Percentiles rank a stretch among this genome's conserved stretches.
These are phyloP conservation scores for Halichoeres trimaculatus DNA, from an alignment of 2,113 vertebrate genomes.

Conservation along the genomic window DNA sequence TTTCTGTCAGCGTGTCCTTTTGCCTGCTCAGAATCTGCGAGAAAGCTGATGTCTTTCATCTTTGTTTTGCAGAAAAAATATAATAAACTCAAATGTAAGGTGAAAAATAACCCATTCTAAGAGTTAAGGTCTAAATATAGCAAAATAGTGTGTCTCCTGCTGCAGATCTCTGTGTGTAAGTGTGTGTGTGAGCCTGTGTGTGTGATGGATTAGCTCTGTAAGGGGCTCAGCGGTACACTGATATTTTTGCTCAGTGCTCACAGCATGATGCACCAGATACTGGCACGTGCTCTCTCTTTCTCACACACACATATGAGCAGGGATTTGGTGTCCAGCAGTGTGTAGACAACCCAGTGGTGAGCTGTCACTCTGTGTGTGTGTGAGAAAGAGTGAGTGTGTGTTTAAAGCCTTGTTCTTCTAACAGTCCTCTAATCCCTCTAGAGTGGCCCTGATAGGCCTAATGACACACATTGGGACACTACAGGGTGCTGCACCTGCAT, in stretches of 20 bases:
- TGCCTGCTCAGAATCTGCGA: background rate
- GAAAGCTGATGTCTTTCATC: background rate
- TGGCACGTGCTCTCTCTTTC: constrained; percentile 66
- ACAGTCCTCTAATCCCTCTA: constrained; percentile 80
- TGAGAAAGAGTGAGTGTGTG: constrained; percentile 11
- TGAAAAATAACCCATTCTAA: background rate
- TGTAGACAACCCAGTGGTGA: constrained; percentile 71
- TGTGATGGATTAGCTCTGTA: constrained; percentile 76
- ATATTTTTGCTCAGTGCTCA: constrained; percentile 81
- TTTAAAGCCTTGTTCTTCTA: constrained; percentile 68
- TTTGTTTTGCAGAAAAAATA: background rate
- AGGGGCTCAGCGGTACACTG: constrained; percentile 75
- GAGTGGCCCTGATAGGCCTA: constrained; percentile 81
- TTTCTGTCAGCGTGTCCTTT: too few species aligned
- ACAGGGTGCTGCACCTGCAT: constrained; percentile 74
- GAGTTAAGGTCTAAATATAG: background rate
- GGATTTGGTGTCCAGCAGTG: constrained; percentile 76
- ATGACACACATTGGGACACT: constrained; percentile 78
- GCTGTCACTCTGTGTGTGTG: constrained; percentile 55
- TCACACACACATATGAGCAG: constrained; percentile 45
- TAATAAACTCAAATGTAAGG: background rate
- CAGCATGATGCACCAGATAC: constrained; percentile 75
- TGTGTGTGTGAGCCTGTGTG: constrained; percentile 35
- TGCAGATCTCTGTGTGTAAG: constrained; percentile 28
- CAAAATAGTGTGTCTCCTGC: constrained; percentile 24